A percentile compares a stretch with the other conserved stretches of the same genome.
Evolutionary conservation across 2,113 vertebrate genomes (phyloP).

Genomic region (Muntiacus reevesi): DNA sequence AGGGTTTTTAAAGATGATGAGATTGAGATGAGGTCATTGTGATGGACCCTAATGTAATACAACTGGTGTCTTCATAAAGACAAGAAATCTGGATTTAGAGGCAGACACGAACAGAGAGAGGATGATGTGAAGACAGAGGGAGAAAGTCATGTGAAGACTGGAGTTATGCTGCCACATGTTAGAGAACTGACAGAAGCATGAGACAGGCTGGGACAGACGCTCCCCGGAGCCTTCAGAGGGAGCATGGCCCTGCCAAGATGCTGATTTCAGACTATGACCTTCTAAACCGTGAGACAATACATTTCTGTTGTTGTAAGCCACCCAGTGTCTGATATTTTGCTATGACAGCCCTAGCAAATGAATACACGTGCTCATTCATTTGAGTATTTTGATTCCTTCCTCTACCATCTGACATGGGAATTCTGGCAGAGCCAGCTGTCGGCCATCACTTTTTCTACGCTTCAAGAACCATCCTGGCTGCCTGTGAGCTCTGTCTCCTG

Average conservation of each 20-base stretch:
- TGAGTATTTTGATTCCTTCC: not conserved
- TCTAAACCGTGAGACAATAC: not conserved
- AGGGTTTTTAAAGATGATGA: not conserved
- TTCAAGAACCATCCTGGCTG: not conserved
- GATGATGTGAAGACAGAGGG: not conserved
- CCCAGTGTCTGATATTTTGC: not conserved
- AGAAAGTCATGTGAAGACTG: not conserved
- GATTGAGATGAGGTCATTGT: not conserved
- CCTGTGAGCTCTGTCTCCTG: not conserved
- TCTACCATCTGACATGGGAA: not conserved
- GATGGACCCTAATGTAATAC: not conserved
- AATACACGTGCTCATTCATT: not conserved
- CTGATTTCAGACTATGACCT: not conserved
- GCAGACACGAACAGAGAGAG: not conserved
- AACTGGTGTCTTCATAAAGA: not conserved
- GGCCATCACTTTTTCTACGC: not conserved
- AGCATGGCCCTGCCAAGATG: not conserved
- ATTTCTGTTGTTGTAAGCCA: not conserved
- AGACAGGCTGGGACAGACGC: not conserved
- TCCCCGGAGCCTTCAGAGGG: not conserved
- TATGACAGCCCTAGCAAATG: not conserved
- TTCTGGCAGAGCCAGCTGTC: not conserved
- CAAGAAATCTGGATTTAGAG: not conserved
- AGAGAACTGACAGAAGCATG: not conserved
- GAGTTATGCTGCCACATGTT: not conserved